Conservation (phyloP, 2,797 vertebrate species). For the Limnodromus scolopaceus region DNA sequence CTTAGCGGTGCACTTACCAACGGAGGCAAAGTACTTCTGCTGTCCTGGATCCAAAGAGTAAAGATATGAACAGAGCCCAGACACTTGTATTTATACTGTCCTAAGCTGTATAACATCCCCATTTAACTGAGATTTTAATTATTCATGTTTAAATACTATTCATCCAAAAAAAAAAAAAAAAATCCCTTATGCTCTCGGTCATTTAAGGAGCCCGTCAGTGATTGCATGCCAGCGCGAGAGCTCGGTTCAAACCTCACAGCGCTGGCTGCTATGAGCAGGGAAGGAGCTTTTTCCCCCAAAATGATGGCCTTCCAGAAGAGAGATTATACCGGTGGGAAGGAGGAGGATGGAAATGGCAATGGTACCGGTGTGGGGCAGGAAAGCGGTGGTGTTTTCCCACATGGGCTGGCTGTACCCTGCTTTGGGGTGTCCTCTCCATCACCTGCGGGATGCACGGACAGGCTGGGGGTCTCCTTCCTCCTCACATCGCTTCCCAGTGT, state of each 20-base stretch:
- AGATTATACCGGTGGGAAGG: rapidly evolving
- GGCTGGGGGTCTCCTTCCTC: not conserved
- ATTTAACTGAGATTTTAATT: slow-evolving; percentile 21
- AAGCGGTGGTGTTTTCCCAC: not conserved
- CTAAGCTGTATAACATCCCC: not conserved
- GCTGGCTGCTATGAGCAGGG: rapidly evolving
- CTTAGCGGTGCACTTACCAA: not conserved
- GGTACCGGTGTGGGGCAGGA: not conserved
- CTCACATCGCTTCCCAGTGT: not conserved
- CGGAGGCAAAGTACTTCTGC: not conserved
- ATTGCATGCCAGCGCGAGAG: rapidly evolving
- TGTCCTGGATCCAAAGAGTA: not conserved
- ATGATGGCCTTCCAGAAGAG: not conserved
- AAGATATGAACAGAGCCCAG: not conserved
- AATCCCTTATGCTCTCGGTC: not conserved
- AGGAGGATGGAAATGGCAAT: not conserved
- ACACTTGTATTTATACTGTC: not conserved
- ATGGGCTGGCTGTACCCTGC: not conserved
- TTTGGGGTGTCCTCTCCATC: not conserved
- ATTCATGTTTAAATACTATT: slow-evolving; percentile 7
- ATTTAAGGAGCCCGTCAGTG: not conserved
- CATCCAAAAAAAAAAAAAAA: not conserved
- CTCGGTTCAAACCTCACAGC: not conserved
- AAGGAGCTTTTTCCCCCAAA: not conserved
- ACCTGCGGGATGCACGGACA: rapidly evolving